phyloP scores from a whole-genome alignment of 2,797 vertebrate genomes.

The Apodemus agrarius region DNA sequence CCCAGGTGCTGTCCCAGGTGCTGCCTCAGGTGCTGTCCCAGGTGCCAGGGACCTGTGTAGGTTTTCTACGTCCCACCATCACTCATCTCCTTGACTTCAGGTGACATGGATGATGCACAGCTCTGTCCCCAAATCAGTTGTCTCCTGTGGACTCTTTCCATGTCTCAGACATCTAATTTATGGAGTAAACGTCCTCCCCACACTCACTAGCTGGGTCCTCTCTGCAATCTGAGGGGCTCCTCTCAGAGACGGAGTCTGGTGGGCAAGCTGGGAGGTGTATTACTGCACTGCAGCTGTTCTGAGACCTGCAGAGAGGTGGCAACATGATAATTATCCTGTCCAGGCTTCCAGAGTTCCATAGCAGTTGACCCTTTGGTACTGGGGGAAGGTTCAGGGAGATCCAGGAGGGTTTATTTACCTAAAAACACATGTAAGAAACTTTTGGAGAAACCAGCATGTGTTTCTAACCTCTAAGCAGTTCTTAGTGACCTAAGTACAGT shows the following conservation, averaged over 20 bases:
- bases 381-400: neutral
- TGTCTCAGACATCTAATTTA: neutral
- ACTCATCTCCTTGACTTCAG: neutral
- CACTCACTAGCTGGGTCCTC: neutral
- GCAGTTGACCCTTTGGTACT: neutral
- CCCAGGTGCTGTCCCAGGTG: neutral
- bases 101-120: fast-evolving
- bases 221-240: neutral
- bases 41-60: fast-evolving
- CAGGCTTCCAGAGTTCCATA: neutral
- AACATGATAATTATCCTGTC: fast-evolving
- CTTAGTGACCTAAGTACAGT: neutral
- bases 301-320: neutral
- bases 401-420: neutral
- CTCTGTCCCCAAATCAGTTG: neutral
- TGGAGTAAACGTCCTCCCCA: neutral
- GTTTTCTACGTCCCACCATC: neutral
- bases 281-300: neutral
- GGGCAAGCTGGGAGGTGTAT: neutral
- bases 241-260: neutral
- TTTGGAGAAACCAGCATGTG: neutral
- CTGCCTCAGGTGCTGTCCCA: neutral
- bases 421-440: neutral
- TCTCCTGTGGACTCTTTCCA: neutral
- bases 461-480: neutral